phyloP scores from a whole-genome alignment of 2,888 invertebrate genomes.

The Drosophila borborema region DNA sequence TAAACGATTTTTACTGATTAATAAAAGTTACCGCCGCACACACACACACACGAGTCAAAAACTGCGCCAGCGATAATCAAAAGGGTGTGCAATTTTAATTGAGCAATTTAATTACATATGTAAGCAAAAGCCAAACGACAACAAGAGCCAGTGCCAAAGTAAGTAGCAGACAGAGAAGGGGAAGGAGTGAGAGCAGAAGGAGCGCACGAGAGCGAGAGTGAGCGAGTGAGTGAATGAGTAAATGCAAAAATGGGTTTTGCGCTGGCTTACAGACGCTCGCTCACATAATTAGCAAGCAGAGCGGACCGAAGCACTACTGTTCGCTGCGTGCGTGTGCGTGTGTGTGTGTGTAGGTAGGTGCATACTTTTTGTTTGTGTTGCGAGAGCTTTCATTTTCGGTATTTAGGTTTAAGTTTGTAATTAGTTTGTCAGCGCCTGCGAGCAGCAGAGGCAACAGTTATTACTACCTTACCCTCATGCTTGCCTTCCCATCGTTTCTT shows the following conservation, averaged over 20 bases:
- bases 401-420: slow-evolving; percentile 73
- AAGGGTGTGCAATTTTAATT: slow-evolving; percentile 85
- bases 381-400: slow-evolving; percentile 59
- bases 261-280: slow-evolving; percentile 19
- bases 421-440: slow-evolving; percentile 68
- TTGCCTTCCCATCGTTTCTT: neutral
- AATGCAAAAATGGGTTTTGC: slow-evolving; percentile 9
- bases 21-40: slow-evolving; percentile 58
- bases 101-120: slow-evolving; percentile 84
- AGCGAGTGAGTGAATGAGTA: neutral
- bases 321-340: neutral
- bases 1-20: slow-evolving; percentile 75
- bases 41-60: slow-evolving; percentile 30
- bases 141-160: slow-evolving; percentile 24
- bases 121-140: slow-evolving; percentile 71
- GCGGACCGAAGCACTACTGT: neutral
- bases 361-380: slow-evolving; percentile 41
- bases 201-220: neutral
- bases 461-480: neutral
- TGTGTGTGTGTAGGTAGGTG: slow-evolving; percentile 37
- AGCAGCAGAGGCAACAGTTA: slow-evolving; percentile 40
- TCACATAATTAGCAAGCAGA: slow-evolving; percentile 68
- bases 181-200: neutral
- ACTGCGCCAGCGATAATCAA: slow-evolving; percentile 82
- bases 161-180: slow-evolving; percentile 4